Base-by-base conservation (phyloP, 2,888 invertebrate genomes). In the Silvanus unidentatus region DNA sequence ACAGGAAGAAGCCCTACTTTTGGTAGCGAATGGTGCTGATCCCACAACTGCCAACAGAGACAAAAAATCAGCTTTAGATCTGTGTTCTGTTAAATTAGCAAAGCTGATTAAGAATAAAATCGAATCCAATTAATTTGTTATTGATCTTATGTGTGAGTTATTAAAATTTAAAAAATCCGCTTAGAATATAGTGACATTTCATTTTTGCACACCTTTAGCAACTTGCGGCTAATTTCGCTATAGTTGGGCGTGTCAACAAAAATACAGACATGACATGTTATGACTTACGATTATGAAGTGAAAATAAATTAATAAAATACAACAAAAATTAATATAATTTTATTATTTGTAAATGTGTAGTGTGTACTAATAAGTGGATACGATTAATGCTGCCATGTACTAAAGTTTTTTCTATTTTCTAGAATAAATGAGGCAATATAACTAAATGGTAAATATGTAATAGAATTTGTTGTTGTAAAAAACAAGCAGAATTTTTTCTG, bases 21-120 rank as follows among this genome's bases (percentile, higher is more conserved):
- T 90, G 45, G 77, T 84, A 0, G 72, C 77, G 51, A 73, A 79
- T 59, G 87, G 87, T 12, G 88, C 86, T 4, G 73, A 74, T 58
- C 52, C 78, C 9, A 72, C 76, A 29, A 60, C 77, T 11, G 62
- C 68, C 57, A 89, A 90, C 66, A 83, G 80, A 59, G 82, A 84
- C 44, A 72, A 77, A 45, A 77, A 79, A 62, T 78, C 81, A 2
- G 81, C 87, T n/a, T 60, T 85, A 39, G 82, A 87, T 62, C 60
- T 83, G 39, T 73, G 76, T 44, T 43, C 56, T 14, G 38, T 45
- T 14, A 56, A 54, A 36, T 48, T 60, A 34, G 46, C 45, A 2
- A 57, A 40, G 39, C 32, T 60, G 27, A 46, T 60, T 13, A 49
- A 48, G 44, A 52, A 41, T 47, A 48, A 51, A 15, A 32, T 32